A percentile compares a stretch with the other conserved stretches of the same genome.
Conservation (phyloP, 2,113 vertebrate genomes). For the human region GRCh38 chr5:18564501-18565000, state of each 20-base stretch:
- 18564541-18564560: not conserved
- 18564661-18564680: not conserved
- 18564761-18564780: not conserved
- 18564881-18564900: not conserved
- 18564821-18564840: not conserved
- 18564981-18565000: not conserved
- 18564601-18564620: not conserved
- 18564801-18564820: not conserved
- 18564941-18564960: no score
- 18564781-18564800: not conserved
- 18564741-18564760: not conserved
- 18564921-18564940: not conserved
- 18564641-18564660: not conserved
- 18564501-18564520: not conserved
- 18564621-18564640: not conserved
- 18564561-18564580: not conserved
- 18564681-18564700: not conserved
- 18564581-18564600: not conserved
- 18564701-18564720: not conserved
- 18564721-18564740: not conserved
- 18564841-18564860: not conserved
- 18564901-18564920: not conserved
- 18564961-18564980: not conserved
- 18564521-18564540: not conserved
- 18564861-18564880: not conserved